Percentiles rank a stretch among this genome's conserved stretches.
These are phyloP conservation scores for Tetrax tetrax DNA, from an alignment of 2,113 vertebrate species.

Conservation along the genomic window DNA sequence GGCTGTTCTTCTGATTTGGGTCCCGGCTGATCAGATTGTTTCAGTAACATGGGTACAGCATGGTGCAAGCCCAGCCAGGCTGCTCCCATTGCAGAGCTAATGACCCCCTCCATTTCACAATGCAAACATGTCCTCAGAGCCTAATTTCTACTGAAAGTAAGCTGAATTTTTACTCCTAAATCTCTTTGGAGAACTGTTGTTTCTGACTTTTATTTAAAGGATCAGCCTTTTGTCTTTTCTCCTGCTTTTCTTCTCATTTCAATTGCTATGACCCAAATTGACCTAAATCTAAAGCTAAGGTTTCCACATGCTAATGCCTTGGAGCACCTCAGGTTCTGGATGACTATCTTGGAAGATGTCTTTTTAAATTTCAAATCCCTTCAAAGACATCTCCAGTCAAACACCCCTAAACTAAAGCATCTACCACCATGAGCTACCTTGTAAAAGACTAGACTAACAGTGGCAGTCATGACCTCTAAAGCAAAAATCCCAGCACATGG, in stretches of 20 bases:
- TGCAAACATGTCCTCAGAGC: accelerated
- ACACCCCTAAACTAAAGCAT: not conserved
- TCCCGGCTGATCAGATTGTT: not conserved
- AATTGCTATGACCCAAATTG: not conserved
- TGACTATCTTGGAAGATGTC: not conserved
- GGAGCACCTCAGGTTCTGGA: not conserved
- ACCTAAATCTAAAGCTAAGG: not conserved
- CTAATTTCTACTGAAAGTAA: not conserved
- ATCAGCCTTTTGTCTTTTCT: not conserved
- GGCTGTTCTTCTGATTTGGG: not conserved
- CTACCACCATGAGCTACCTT: not conserved
- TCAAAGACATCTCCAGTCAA: not conserved
- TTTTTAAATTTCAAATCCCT: not conserved
- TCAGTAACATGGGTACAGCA: not conserved
- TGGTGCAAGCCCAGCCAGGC: not conserved
- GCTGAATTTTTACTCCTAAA: not conserved
- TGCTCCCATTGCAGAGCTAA: not conserved
- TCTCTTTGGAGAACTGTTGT: not conserved
- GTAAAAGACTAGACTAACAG: not conserved
- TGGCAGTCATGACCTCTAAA: not conserved
- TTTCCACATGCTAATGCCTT: not conserved
- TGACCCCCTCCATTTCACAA: not conserved
- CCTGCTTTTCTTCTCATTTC: not conserved
- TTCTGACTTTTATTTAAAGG: not conserved
- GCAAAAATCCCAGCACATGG: not conserved